Evolutionary conservation across 2,797 vertebrate genomes (phyloP).

Genomic region (Danionella dracula): DNA sequence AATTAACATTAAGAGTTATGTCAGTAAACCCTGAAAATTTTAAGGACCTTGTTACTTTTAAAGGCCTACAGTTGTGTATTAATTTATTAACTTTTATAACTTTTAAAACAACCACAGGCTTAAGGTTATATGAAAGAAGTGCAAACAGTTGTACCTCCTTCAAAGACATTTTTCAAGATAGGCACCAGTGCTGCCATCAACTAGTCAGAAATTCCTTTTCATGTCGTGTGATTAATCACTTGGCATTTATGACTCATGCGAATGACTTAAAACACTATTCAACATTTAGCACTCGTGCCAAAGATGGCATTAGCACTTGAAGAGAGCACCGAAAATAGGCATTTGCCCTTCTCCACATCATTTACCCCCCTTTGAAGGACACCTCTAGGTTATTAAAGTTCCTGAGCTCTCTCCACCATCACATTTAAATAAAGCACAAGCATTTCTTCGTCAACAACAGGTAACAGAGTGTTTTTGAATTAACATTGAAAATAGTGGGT

Average conservation of each 20-base stretch:
- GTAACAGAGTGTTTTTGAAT: not conserved
- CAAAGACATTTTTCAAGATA: not conserved
- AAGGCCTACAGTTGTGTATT: too few relatives aligned
- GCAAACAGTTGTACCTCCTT: not conserved
- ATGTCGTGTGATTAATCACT: slow-evolving; percentile 1
- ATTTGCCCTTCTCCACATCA: not conserved
- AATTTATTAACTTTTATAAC: too few relatives aligned
- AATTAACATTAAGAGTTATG: too few relatives aligned
- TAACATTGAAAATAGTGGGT: slow-evolving; percentile 1
- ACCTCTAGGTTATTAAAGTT: not conserved
- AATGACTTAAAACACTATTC: not conserved
- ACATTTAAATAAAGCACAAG: slow-evolving; percentile 3
- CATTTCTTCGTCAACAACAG: not conserved
- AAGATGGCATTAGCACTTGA: not conserved
- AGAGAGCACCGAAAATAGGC: not conserved
- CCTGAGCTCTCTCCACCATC: not conserved
- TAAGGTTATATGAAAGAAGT: too few relatives aligned
- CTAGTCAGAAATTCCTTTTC: not conserved
- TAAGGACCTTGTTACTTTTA: too few relatives aligned
- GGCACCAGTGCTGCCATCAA: not conserved
- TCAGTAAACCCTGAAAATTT: too few relatives aligned
- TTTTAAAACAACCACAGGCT: too few relatives aligned
- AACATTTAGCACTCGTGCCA: not conserved
- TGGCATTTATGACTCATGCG: not conserved
- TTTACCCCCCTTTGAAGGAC: not conserved